Percentiles rank a stretch among this genome's conserved stretches.
Conservation (phyloP, 1,140 invertebrate species). For the Lysiphlebus fabarum region DNA sequence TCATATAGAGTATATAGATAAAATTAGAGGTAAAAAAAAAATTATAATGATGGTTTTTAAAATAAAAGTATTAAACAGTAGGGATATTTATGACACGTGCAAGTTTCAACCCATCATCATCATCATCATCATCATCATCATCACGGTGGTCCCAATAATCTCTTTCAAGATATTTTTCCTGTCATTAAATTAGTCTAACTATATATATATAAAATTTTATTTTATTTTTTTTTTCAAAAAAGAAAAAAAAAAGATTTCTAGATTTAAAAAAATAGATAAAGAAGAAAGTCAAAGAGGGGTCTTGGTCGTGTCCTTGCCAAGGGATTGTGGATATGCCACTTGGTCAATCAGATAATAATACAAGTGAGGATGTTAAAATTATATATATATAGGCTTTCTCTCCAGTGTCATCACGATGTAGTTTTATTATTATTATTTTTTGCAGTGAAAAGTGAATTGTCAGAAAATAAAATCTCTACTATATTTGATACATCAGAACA, state of each 20-base stretch:
- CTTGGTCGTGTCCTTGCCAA: background rate
- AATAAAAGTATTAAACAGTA: background rate
- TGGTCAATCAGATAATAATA: constrained; percentile 19
- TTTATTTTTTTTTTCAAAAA: constrained; percentile 1
- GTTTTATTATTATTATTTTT: constrained; percentile 16
- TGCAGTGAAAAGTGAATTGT: constrained; percentile 18
- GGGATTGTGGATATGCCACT: background rate
- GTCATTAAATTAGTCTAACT: constrained; percentile 18
- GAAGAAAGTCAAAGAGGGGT: constrained; percentile 9
- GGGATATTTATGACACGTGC: constrained; percentile 11
- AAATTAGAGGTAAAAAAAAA: too few relatives aligned
- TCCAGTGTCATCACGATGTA: constrained; percentile 19
- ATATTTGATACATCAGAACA: too few relatives aligned
- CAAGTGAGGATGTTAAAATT: background rate
- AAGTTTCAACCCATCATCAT: constrained; percentile 1
- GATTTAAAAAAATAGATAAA: constrained; percentile 3
- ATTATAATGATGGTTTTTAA: constrained; percentile 10
- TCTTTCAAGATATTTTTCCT: constrained; percentile 9
- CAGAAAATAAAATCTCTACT: constrained; percentile 11
- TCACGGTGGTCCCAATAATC: constrained; percentile 13
- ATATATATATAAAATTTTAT: constrained; percentile 3
- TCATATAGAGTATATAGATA: too few relatives aligned
- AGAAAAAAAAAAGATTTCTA: constrained; percentile 11
- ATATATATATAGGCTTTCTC: constrained; percentile 19
- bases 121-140: constrained; percentile 1